Evolutionary conservation across 2,113 vertebrate genomes (phyloP).

Genomic region (Myocastor coypus): DNA sequence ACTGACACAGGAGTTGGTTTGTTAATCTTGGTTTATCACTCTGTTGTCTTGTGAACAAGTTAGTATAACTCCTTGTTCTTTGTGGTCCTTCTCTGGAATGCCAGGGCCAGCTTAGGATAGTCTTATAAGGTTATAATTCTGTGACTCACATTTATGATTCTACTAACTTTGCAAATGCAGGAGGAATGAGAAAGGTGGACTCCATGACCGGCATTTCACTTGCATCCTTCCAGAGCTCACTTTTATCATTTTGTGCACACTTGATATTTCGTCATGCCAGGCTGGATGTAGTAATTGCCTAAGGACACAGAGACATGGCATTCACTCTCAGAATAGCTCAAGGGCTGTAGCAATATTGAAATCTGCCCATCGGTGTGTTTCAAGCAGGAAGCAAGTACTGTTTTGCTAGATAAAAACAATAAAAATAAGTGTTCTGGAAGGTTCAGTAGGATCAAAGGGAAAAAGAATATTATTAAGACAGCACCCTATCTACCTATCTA

Average conservation of each 20-base stretch:
- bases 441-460: neutral
- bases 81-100: neutral
- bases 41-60: neutral
- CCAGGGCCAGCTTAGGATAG: neutral
- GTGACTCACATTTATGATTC: neutral
- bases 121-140: slow-evolving; percentile 30
- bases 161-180: neutral
- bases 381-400: neutral
- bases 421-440: neutral
- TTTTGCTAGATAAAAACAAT: neutral
- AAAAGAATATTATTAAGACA: neutral
- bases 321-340: neutral
- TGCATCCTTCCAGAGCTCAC: neutral
- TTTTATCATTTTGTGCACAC: neutral
- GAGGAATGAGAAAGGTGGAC: neutral
- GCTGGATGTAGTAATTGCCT: neutral
- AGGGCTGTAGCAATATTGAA: neutral
- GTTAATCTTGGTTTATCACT: neutral
- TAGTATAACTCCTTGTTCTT: slow-evolving; percentile 1
- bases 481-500: neutral
- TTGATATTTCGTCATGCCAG: neutral
- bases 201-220: neutral
- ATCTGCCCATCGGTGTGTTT: neutral
- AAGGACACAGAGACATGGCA: neutral
- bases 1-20: neutral